Percentiles rank a stretch among this genome's conserved stretches.
These are phyloP conservation scores for Hermatobates lingyangjiaoensis DNA, from an alignment of 1,140 invertebrate genomes.

Conservation along the genomic window DNA sequence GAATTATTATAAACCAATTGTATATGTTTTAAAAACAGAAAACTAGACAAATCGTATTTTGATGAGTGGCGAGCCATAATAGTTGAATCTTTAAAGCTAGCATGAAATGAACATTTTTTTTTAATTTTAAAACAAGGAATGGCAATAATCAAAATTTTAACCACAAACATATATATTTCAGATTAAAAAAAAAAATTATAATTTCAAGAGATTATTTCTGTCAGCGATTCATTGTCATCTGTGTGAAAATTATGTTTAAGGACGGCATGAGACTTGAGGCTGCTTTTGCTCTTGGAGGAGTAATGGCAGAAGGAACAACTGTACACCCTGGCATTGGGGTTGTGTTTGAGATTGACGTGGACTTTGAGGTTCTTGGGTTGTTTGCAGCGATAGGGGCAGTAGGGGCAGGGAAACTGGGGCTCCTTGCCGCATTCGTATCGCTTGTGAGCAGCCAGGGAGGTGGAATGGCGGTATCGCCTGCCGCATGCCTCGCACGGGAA, in stretches of 20 bases:
- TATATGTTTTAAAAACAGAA: no score
- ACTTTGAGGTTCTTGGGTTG: neutral
- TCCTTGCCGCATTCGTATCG: slow-evolving; percentile 23
- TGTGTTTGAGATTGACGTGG: neutral
- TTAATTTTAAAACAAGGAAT: no score
- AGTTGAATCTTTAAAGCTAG: no score
- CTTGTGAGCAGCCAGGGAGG: slow-evolving; percentile 25
- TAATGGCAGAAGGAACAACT: neutral
- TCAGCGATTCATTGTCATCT: neutral
- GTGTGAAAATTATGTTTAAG: neutral
- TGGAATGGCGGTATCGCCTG: slow-evolving; percentile 24
- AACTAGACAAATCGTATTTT: no score
- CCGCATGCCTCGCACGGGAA: slow-evolving; percentile 18
- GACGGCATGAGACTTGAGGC: slow-evolving; percentile 5
- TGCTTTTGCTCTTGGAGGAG: neutral
- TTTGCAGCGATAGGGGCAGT: neutral
- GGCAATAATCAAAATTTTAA: no score
- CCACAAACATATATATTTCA: no score
- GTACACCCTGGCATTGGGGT: neutral
- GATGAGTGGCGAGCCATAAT: no score
- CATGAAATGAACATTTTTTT: no score
- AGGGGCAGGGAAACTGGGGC: slow-evolving; percentile 1
- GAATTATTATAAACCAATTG: no score
- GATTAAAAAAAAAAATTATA: no score
- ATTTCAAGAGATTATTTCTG: neutral